A percentile compares a stretch with the other conserved stretches of the same genome.
These are phyloP conservation scores for Anser brachyrhynchus DNA, from an alignment of 2,113 vertebrate genomes.

Conservation along the genomic window DNA sequence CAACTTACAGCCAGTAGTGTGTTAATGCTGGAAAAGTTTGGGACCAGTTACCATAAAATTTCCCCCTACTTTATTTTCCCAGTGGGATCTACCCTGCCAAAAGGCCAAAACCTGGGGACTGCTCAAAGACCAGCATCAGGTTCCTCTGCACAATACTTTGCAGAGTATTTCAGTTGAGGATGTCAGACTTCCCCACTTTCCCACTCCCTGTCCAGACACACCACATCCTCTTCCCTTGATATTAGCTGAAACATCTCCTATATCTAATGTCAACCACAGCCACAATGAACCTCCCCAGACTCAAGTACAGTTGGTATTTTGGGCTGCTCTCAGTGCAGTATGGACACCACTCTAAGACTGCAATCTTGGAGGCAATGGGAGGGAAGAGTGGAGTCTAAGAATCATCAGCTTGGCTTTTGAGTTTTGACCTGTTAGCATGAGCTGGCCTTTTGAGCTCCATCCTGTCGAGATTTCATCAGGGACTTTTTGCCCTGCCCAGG, in stretches of 20 bases:
- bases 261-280: neutral
- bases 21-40: neutral
- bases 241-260: neutral
- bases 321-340: neutral
- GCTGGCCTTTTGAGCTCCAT: neutral
- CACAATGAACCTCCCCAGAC: neutral
- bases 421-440: neutral
- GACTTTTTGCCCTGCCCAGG: neutral
- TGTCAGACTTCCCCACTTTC: neutral
- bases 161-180: neutral
- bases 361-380: neutral
- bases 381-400: rapidly evolving
- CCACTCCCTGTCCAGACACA: neutral
- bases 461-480: neutral
- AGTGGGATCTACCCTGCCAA: neutral
- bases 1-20: neutral
- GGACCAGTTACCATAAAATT: neutral
- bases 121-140: neutral
- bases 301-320: neutral
- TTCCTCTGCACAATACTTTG: rapidly evolving
- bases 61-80: neutral
- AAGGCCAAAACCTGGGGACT: neutral
- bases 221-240: neutral
- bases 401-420: neutral
- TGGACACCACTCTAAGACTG: neutral